Percentiles rank a stretch among this genome's conserved stretches.
Conservation (phyloP, 2,797 vertebrate genomes). For the Sebastes steindachneri region DNA sequence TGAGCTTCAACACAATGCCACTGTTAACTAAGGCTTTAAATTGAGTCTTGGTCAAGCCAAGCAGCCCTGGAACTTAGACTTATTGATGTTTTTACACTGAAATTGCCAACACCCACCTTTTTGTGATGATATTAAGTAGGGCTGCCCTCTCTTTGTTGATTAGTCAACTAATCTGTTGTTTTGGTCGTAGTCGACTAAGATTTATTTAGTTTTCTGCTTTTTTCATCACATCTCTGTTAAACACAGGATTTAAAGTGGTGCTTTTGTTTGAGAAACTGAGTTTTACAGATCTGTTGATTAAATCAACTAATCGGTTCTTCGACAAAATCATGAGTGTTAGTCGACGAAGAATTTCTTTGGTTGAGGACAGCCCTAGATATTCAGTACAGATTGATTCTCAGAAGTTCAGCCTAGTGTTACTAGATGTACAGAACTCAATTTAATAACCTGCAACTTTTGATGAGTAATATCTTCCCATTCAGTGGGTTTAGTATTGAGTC, state of each 20-base stretch:
- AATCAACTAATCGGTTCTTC: background rate
- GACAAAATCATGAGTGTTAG: background rate
- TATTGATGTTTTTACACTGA: background rate
- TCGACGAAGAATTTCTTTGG: background rate
- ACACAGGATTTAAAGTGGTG: background rate
- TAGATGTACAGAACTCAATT: background rate
- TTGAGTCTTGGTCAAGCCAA: background rate
- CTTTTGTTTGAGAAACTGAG: background rate
- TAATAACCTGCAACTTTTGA: background rate
- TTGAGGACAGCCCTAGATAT: background rate
- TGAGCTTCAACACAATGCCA: background rate
- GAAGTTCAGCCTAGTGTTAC: background rate
- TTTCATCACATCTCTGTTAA: background rate
- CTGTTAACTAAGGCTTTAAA: background rate
- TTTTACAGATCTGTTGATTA: background rate
- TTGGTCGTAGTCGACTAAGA: background rate
- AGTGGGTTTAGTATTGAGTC: background rate
- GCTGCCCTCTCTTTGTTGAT: background rate
- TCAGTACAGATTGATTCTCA: background rate
- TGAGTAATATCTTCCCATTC: background rate
- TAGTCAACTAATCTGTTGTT: too few relatives aligned
- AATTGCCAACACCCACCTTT: background rate
- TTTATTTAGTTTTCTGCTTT: background rate
- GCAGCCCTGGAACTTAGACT: background rate
- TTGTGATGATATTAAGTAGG: background rate